Conservation (phyloP, 2,888 invertebrate genomes). For the Acanthococcus lagerstroemiae region DNA sequence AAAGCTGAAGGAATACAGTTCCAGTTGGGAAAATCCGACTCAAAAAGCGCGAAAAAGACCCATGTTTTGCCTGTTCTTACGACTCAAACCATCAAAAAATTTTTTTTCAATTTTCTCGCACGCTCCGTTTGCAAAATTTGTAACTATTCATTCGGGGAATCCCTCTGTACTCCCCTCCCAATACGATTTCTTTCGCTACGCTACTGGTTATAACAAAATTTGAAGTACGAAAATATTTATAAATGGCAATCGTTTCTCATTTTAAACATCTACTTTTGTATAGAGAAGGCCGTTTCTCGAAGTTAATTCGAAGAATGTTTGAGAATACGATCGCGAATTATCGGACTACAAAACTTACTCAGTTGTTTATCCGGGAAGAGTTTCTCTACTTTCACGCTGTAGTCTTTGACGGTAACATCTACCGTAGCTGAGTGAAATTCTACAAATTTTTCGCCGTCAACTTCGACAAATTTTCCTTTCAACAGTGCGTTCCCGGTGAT, state of each 20-base stretch:
- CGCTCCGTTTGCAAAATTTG: no score
- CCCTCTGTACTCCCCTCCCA: no score
- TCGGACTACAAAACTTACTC: slow-evolving; percentile 44
- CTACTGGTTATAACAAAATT: no score
- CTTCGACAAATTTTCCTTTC: slow-evolving; percentile 42
- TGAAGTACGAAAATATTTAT: no score
- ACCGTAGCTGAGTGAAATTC: slow-evolving; percentile 48
- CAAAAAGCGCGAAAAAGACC: no score
- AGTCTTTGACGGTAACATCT: slow-evolving; percentile 48
- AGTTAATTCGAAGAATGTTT: neutral
- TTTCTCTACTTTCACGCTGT: slow-evolving; percentile 48
- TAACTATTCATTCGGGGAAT: no score
- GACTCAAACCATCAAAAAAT: no score
- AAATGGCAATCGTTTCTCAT: neutral
- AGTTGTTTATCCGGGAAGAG: slow-evolving; percentile 52
- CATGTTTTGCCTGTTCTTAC: no score
- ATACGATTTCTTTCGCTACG: no score
- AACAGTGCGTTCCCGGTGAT: slow-evolving; percentile 46
- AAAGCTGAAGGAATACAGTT: no score
- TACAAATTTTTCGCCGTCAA: slow-evolving; percentile 46
- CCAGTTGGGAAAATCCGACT: no score
- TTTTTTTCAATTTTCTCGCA: no score
- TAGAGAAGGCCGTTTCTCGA: neutral
- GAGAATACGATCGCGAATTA: neutral
- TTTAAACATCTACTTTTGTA: neutral